These are phyloP conservation scores for Cetonia aurata DNA, from an alignment of 2,888 invertebrate species.

Conservation along the genomic window DNA sequence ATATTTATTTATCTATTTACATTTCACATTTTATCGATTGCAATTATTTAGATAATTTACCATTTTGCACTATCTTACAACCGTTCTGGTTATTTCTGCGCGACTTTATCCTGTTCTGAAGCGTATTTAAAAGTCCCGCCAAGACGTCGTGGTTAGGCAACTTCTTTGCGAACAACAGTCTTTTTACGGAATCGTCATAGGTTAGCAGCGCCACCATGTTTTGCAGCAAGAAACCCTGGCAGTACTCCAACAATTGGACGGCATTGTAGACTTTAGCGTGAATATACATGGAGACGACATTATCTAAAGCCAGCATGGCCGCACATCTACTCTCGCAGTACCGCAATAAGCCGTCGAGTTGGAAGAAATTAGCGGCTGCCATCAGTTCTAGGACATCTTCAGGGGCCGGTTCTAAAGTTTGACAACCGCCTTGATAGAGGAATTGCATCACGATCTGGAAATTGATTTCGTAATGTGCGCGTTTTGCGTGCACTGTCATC, in stretches of 20 bases:
- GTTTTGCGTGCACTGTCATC: too few relatives aligned
- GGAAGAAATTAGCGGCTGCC: conserved; percentile 94
- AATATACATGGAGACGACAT: conserved; percentile 92
- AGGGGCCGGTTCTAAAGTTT: conserved; percentile 81
- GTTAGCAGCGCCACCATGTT: conserved; percentile 95
- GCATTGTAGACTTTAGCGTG: conserved; percentile 95
- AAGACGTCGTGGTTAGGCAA: conserved; percentile 91
- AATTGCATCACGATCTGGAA: conserved; percentile 91
- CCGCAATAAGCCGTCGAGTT: conserved; percentile 84
- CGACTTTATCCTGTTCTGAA: conserved; percentile 85
- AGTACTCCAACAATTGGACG: conserved; percentile 86
- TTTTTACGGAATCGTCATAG: conserved; percentile 90
- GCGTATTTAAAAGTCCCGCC: conserved; percentile 81
- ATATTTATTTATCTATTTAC: conserved; percentile 5
- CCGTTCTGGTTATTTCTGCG: conserved; percentile 62
- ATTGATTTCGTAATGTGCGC: conserved; percentile 17
- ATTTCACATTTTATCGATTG: not conserved
- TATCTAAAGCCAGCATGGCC: conserved; percentile 85
- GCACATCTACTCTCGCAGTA: conserved; percentile 91
- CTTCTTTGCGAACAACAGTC: conserved; percentile 89
- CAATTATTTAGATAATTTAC: conserved; percentile 26
- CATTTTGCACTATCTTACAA: conserved; percentile 41
- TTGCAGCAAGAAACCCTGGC: conserved; percentile 90
- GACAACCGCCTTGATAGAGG: conserved; percentile 90
- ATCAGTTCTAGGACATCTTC: conserved; percentile 88